phyloP scores from a whole-genome alignment of 2,113 vertebrate genomes.

The Microcebus ravelobensis region DNA sequence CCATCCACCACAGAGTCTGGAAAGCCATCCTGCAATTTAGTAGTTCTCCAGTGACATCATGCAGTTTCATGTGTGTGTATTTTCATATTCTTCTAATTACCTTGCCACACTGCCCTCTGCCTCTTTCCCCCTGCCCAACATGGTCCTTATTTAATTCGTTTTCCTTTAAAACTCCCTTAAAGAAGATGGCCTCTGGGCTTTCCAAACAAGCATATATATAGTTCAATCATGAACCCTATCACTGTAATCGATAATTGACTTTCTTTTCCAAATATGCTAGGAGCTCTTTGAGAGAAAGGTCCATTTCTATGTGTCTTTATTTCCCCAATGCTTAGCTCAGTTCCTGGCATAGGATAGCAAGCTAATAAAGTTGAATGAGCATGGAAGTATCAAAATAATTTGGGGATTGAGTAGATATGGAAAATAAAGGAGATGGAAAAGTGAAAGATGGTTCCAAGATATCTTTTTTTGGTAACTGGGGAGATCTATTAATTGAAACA shows the following conservation, averaged over 20 bases:
- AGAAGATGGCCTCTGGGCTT: slow-evolving; percentile 23
- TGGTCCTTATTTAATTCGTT: neutral
- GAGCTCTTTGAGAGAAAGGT: neutral
- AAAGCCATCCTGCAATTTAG: neutral
- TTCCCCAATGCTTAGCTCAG: slow-evolving; percentile 13
- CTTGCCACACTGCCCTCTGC: neutral
- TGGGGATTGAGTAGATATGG: neutral
- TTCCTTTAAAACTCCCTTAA: neutral
- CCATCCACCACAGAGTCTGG: neutral
- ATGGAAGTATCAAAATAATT: neutral
- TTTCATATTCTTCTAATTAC: neutral
- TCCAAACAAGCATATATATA: neutral
- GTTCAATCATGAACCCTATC: neutral
- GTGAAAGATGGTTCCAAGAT: neutral
- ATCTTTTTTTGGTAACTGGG: neutral
- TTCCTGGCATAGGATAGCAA: neutral
- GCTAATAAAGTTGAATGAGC: neutral
- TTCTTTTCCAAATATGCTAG: neutral
- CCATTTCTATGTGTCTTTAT: slow-evolving; percentile 11
- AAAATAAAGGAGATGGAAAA: neutral
- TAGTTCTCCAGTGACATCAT: neutral
- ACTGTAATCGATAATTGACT: neutral
- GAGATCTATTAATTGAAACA: neutral
- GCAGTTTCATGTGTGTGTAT: neutral
- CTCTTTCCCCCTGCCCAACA: neutral